A percentile compares a stretch with the other conserved stretches of the same genome.
phyloP scores from a whole-genome alignment of 2,113 vertebrate species.

The Oncorhynchus gorbuscha region DNA sequence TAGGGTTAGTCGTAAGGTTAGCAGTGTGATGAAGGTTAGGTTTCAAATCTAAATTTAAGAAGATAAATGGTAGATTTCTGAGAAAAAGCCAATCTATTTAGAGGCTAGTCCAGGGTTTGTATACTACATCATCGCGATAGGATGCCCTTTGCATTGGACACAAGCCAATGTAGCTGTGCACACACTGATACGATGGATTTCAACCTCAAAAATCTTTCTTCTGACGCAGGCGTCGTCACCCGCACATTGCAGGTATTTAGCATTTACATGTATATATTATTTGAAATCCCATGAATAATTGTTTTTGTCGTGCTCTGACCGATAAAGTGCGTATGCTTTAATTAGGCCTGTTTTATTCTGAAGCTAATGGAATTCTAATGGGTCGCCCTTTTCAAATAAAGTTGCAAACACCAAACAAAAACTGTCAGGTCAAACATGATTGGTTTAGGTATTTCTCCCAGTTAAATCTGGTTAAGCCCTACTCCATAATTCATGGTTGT shows the following conservation, averaged over 20 bases:
- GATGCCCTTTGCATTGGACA: constrained; percentile 30
- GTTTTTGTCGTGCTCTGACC: neutral
- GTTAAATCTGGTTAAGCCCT: neutral
- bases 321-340: neutral
- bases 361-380: neutral
- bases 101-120: neutral
- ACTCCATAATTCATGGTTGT: constrained; percentile 14
- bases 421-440: too few relatives aligned
- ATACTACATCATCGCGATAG: neutral
- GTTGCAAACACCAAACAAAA: neutral
- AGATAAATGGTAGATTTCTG: constrained; percentile 79
- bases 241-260: constrained; percentile 79
- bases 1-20: too few relatives aligned
- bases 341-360: too few relatives aligned
- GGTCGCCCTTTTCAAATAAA: neutral
- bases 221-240: constrained; percentile 88
- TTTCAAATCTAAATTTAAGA: neutral
- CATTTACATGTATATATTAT: neutral
- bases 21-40: too few relatives aligned
- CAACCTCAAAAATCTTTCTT: constrained; percentile 91
- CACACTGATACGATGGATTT: constrained; percentile 52
- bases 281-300: neutral
- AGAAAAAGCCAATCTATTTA: too few relatives aligned
- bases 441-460: neutral
- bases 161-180: constrained; percentile 32